phyloP scores from a whole-genome alignment of 2,888 invertebrate genomes.

The Aspidiotus rigidus region DNA sequence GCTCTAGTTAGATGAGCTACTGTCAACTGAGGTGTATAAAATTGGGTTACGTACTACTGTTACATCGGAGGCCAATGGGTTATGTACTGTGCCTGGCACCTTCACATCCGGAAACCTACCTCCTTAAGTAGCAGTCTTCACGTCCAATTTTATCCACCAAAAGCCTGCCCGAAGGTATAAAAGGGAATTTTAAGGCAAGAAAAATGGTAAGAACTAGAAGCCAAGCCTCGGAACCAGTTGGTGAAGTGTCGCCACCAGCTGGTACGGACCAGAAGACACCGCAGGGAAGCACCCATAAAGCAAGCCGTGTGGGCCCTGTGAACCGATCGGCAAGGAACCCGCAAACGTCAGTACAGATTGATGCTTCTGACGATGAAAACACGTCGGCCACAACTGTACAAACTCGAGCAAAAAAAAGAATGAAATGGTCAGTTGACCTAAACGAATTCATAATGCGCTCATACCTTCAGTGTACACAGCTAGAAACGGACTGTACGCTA shows the following conservation, averaged over 20 bases:
- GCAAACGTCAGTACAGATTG: not conserved
- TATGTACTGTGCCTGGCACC: not conserved
- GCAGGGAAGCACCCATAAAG: too few relatives aligned
- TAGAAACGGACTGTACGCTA: not conserved
- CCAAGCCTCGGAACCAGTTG: too few relatives aligned
- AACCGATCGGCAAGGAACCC: not conserved
- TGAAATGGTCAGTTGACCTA: not conserved
- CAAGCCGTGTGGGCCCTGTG: not conserved
- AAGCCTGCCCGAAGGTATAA: conserved; percentile 1
- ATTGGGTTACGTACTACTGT: not conserved
- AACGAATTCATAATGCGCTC: conserved; percentile 1
- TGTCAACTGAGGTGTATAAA: not conserved
- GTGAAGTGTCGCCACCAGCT: too few relatives aligned
- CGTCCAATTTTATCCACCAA: not conserved
- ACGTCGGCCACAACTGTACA: not conserved
- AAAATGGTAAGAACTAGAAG: not conserved
- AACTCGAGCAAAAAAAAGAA: not conserved
- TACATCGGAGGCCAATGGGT: not conserved
- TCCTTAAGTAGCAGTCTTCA: conserved; percentile 1
- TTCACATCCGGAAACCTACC: not conserved
- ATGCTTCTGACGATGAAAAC: not conserved
- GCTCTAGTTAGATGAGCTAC: not conserved
- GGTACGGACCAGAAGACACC: too few relatives aligned
- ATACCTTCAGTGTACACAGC: not conserved
- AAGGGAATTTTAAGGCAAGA: not conserved